Evolutionary conservation across 2,113 vertebrate species (phyloP), one percentile per base, ranked within the genome.

Genomic region (Apodemus speciosus): DNA sequence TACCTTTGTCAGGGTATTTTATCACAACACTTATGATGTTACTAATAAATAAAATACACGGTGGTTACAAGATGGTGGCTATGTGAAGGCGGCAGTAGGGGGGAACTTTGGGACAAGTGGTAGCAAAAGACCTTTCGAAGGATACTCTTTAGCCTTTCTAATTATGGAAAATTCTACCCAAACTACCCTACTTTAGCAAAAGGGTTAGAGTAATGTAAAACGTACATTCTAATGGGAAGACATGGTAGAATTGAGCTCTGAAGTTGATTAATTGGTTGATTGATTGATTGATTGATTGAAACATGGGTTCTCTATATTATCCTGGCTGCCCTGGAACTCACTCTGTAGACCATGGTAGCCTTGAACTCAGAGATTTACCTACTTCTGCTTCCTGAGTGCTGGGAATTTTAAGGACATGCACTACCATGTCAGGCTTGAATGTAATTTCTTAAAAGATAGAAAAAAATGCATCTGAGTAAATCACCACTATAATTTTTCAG

Each of bases 371-470:
- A 83, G 56, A 60, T 60, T 27, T 7, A 60, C 56, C 25, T 62
- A n/a, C 23, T 21, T 81, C 23, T 60, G n/a, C 38, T 15, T 83
- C 25, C 38, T 18, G 25, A 62, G 15, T 32, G 38, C 25, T 43
- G 25, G 8, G 25, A 18, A 32, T 81, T 81, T 56, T 38, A 43
- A 43, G 40, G 38, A 15, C 14, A 38, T 43, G 38, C 1, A 30
- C 14, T 7, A 83, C 56, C 38, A 62, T 62, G 14, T 40, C 56
- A 30, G 56, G 25, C 15, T 92, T 76, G 35, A 81, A 94, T 86
- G 72, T 83, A 83, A 85, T 81, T 88, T 93, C 25, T 84, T 73
- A 88, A 93, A 94, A 92, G 49, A 46, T 21, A 89, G 73, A 85
- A 88, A 94, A 38, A 38, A 30, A 40, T 81, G 60, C 43, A 90